These are phyloP conservation scores for Magallana angulata DNA, from an alignment of 1,140 invertebrate genomes.

Conservation along the genomic window DNA sequence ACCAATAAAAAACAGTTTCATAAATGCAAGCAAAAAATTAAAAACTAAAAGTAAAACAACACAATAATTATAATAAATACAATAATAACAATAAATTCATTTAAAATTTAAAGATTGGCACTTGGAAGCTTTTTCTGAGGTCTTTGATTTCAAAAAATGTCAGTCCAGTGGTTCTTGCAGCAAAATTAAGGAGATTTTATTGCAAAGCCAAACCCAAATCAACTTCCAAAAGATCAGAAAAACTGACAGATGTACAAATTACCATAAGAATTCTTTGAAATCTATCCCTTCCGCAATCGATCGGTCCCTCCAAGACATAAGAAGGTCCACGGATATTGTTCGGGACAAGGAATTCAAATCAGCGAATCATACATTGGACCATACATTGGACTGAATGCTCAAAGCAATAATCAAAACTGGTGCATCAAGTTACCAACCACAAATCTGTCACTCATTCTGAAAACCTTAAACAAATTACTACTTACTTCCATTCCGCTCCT, in stretches of 20 bases:
- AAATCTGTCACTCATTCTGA: slow-evolving; percentile 14
- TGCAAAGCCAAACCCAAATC: background rate
- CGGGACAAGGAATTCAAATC: slow-evolving; percentile 39
- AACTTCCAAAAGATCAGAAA: background rate
- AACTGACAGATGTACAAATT: background rate
- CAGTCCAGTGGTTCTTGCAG: too few species aligned
- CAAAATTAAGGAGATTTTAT: too few species aligned
- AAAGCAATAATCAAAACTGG: slow-evolving; percentile 38
- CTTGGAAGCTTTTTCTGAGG: too few species aligned
- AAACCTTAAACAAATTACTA: slow-evolving; percentile 6
- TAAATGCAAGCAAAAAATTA: too few species aligned
- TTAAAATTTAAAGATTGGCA: too few species aligned
- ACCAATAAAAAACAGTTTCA: too few species aligned
- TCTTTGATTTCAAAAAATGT: too few species aligned
- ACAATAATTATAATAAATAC: too few species aligned
- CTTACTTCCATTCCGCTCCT: background rate
- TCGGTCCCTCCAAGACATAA: slow-evolving; percentile 8
- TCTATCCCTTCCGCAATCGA: slow-evolving; percentile 10
- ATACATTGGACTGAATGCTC: slow-evolving; percentile 17
- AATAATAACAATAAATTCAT: too few species aligned
- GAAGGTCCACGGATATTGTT: slow-evolving; percentile 44
- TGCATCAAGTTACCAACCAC: slow-evolving; percentile 42
- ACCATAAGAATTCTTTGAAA: slow-evolving; percentile 31
- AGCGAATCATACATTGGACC: background rate
- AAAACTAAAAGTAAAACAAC: too few species aligned